phyloP scores from a whole-genome alignment of 2,888 invertebrate species.

The Cheilosia impressa region DNA sequence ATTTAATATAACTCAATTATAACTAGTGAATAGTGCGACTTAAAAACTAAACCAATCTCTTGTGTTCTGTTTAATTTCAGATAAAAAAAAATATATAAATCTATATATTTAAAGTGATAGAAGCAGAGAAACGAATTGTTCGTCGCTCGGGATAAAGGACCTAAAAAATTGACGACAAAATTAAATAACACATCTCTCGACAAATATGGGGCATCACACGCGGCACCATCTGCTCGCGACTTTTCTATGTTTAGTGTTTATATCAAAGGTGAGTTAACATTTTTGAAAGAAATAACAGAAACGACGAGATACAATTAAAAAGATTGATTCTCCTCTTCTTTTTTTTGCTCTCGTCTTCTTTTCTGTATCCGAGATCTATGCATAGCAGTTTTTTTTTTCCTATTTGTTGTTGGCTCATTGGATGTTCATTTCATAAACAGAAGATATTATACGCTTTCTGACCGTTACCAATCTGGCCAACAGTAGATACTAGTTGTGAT shows the following conservation, averaged over 20 bases:
- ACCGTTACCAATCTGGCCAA: constrained; percentile 73
- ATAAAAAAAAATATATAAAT: constrained; percentile 36
- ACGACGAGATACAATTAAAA: constrained; percentile 47
- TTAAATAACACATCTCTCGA: constrained; percentile 49
- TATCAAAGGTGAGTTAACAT: constrained; percentile 81
- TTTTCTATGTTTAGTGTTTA: constrained; percentile 81
- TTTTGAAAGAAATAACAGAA: constrained; percentile 49
- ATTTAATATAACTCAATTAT: neutral
- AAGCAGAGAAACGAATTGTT: neutral
- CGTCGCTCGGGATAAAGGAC: constrained; percentile 56
- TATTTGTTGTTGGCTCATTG: constrained; percentile 33
- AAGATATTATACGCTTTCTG: constrained; percentile 75
- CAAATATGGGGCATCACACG: constrained; percentile 82
- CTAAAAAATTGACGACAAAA: constrained; percentile 29
- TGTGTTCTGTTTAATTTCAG: constrained; percentile 63
- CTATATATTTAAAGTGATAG: constrained; percentile 29
- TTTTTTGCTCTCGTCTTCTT: constrained; percentile 8
- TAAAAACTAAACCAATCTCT: constrained; percentile 29
- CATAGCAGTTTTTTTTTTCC: constrained; percentile 60
- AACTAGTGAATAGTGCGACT: constrained; percentile 22
- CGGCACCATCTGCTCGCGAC: constrained; percentile 82
- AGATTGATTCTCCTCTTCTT: constrained; percentile 10
- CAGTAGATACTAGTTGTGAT: constrained; percentile 67
- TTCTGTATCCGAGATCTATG: constrained; percentile 40
- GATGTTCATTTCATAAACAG: constrained; percentile 62